Conservation (phyloP, 2,888 invertebrate species). For the Hanleya hanleyi region DNA sequence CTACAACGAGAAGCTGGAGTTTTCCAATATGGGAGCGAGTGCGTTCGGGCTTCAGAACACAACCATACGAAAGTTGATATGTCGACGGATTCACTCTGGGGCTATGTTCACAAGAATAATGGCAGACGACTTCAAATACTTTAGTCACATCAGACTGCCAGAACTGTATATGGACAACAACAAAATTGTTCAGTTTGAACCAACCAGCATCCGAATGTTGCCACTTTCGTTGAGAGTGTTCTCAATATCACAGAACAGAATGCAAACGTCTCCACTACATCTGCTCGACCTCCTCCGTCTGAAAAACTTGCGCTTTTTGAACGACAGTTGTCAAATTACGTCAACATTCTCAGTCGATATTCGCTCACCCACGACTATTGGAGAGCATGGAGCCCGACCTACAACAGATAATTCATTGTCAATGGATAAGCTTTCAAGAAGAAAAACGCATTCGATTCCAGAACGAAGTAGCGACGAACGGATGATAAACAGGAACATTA, state of each 20-base stretch:
- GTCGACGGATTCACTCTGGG: not conserved
- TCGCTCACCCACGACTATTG: no score
- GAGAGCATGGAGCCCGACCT: no score
- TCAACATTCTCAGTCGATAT: no score
- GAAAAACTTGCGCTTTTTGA: no score
- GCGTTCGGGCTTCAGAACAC: not conserved
- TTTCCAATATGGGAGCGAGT: not conserved
- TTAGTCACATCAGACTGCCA: not conserved
- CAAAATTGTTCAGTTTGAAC: not conserved
- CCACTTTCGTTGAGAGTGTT: not conserved
- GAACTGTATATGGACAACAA: not conserved
- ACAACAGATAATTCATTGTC: no score
- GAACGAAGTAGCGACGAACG: no score
- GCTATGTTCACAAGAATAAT: not conserved
- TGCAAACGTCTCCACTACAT: no score
- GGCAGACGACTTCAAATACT: not conserved
- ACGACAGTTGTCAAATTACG: no score
- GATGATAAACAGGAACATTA: no score
- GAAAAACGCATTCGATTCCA: no score
- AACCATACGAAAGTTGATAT: not conserved
- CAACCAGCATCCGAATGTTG: not conserved
- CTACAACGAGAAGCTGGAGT: not conserved
- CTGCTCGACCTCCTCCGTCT: no score
- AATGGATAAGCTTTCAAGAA: no score
- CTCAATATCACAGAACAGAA: not conserved